Base-by-base conservation (phyloP, 2,888 invertebrate species). In the Dinocampus coccinellae region DNA sequence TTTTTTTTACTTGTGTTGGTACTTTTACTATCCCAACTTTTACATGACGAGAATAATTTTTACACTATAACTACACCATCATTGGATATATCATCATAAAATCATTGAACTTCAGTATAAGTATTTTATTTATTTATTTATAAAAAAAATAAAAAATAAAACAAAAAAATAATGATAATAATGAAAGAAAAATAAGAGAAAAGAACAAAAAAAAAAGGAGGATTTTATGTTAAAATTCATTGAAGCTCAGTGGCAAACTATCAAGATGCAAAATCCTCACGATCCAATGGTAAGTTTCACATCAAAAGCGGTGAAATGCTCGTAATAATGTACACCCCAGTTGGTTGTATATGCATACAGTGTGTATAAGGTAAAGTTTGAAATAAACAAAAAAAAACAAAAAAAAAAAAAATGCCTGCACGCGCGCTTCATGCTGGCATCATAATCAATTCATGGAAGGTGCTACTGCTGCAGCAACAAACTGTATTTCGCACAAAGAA, bases 1-100 rank as follows among this genome's bases (percentile, higher is more conserved):
- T 84, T n/a, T n/a, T n/a, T n/a, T n/a, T n/a, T 83, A 83, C 75
- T 80, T 83, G 79, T 82, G 84, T 83, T 84, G 84, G 84, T 57
- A 81, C 81, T 82, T 85, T 84, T 84, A 83, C 81, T 80, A 80
- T 79, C 78, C n/a, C 77, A 74, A 78, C 77, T 74, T 22, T 82
- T 78, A 79, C 85, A 84, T 82, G 85, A 86, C 81, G 79, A 76
- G 85, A 86, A 86, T 86, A 84, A 82, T 82, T 78, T 78, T 68
- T 78, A 69, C 73, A 69, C 24, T 76, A 70, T 70, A 16, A 65
- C 62, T 79, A 84, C 85, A 85, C 85, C 85, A 55, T 55, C 55
- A 55, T 42, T 16, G 63, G 26, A 20, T n/a, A 47, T 42, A 13
- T 24, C 20, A 26, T 64, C 52, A n/a, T 20, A 29, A n/a, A 36